Evolutionary conservation across 2,113 vertebrate genomes (phyloP).

Genomic region (Catagonus wagneri): DNA sequence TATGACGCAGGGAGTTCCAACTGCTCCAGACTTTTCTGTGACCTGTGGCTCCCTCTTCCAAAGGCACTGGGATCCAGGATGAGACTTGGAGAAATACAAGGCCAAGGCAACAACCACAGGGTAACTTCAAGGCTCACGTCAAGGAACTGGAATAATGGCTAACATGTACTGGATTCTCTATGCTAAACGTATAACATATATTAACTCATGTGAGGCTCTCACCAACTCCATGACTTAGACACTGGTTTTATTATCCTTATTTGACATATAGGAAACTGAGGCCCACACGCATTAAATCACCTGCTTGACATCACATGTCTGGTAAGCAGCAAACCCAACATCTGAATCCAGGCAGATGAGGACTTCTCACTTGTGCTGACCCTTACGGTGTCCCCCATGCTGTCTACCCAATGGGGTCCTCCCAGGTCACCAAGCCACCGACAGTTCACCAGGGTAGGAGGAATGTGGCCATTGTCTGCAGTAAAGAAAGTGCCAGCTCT

Average conservation of each 20-base stretch:
- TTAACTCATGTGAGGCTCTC: not conserved
- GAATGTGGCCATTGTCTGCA: not conserved
- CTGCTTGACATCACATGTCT: not conserved
- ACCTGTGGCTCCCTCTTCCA: not conserved
- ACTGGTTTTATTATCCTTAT: not conserved
- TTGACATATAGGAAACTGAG: not conserved
- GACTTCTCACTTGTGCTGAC: not conserved
- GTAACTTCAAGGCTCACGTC: not conserved
- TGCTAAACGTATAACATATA: not conserved
- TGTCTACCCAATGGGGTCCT: not conserved
- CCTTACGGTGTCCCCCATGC: too few relatives aligned
- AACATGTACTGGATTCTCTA: fast-evolving
- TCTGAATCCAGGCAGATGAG: not conserved
- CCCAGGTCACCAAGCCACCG: not conserved
- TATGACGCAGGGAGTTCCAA: not conserved
- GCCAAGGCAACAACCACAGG: not conserved
- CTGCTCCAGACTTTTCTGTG: not conserved
- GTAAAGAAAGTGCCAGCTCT: too few relatives aligned
- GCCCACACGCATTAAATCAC: not conserved
- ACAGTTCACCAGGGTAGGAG: fast-evolving
- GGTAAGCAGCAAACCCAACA: not conserved
- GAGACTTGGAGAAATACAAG: not conserved
- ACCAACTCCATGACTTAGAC: not conserved
- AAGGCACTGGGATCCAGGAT: not conserved
- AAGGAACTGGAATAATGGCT: not conserved